phyloP scores from a whole-genome alignment of 1,140 invertebrate genomes.

The Ctenoplectra terminalis region DNA sequence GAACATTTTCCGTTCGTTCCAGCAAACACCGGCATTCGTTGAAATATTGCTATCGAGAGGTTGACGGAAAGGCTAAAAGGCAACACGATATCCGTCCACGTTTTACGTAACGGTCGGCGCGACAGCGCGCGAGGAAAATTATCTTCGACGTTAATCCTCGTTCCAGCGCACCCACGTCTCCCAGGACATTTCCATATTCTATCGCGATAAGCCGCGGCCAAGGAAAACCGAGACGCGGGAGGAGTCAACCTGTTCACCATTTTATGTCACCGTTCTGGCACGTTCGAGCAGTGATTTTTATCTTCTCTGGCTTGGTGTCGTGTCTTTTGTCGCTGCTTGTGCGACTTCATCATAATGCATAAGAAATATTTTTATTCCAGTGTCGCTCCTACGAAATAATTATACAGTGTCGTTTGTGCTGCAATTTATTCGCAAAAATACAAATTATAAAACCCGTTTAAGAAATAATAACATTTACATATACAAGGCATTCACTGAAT shows the following conservation, averaged over 20 bases:
- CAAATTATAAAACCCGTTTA: too few relatives aligned
- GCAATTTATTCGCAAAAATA: too few relatives aligned
- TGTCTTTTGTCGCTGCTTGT: neutral
- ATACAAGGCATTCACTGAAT: too few relatives aligned
- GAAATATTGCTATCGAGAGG: neutral
- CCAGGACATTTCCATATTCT: constrained; percentile 67
- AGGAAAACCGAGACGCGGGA: constrained; percentile 53
- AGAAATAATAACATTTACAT: too few relatives aligned
- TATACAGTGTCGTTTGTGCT: too few relatives aligned
- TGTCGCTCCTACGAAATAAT: too few relatives aligned
- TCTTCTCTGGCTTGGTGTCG: neutral
- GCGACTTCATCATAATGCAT: neutral
- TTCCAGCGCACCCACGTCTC: constrained; percentile 73
- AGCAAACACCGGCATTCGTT: neutral
- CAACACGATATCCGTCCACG: constrained; percentile 38
- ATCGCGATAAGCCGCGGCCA: constrained; percentile 59
- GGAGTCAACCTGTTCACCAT: neutral
- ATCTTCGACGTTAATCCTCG: constrained; percentile 66
- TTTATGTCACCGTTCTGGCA: neutral
- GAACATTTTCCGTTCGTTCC: neutral
- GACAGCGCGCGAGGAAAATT: constrained; percentile 46
- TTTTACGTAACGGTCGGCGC: constrained; percentile 29
- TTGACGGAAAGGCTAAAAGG: constrained; percentile 33
- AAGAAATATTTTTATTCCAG: too few relatives aligned
- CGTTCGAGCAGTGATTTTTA: too few relatives aligned